Evolutionary conservation across 2,888 invertebrate species (phyloP).

Genomic region (Morinoia aosen): DNA sequence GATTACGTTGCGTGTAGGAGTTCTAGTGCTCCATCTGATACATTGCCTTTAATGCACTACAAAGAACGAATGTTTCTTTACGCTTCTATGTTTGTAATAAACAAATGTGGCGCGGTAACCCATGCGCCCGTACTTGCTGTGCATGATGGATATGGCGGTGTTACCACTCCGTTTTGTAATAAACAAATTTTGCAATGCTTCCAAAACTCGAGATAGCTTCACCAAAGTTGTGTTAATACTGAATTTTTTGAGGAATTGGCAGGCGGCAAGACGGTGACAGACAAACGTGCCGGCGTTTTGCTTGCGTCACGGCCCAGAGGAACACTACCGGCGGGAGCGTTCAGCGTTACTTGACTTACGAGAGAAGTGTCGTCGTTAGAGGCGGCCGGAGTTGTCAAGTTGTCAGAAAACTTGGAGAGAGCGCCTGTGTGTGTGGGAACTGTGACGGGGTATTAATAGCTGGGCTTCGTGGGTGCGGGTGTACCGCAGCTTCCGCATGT

Average conservation of each 20-base stretch:
- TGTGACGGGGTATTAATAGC: slow-evolving; percentile 13
- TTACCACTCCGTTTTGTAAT: background rate
- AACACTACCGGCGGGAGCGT: background rate
- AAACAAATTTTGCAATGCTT: background rate
- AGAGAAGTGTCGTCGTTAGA: background rate
- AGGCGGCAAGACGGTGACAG: background rate
- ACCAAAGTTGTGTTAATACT: background rate
- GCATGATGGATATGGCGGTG: too few relatives aligned
- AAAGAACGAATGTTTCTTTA: too few relatives aligned
- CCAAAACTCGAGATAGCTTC: background rate
- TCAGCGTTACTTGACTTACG: background rate
- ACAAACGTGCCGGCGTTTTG: background rate
- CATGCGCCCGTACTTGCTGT: too few relatives aligned
- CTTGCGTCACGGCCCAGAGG: background rate
- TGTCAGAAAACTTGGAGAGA: background rate
- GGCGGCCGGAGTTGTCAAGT: background rate
- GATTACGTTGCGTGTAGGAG: too few relatives aligned
- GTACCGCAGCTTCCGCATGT: slow-evolving; percentile 17
- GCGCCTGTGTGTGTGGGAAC: slow-evolving; percentile 38
- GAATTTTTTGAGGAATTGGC: background rate
- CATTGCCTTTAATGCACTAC: too few relatives aligned
- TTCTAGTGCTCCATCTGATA: too few relatives aligned
- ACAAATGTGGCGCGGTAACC: background rate
- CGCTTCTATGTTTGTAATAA: background rate
- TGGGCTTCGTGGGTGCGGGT: slow-evolving; percentile 26